Conservation (phyloP, 1,140 invertebrate species). For the Atta colombica region DNA sequence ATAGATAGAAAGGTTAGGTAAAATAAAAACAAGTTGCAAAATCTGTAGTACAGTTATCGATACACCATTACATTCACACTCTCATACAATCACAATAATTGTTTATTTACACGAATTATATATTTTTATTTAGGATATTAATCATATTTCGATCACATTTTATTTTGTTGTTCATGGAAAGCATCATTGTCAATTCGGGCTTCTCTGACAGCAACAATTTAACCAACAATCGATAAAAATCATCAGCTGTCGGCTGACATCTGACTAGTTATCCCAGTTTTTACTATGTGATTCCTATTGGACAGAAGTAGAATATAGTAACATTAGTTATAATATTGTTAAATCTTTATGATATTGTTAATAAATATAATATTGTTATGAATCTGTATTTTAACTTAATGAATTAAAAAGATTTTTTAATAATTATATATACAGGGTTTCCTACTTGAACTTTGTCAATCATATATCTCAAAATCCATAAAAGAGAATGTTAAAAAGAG, state of each 20-base stretch:
- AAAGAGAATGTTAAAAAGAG: too few relatives aligned
- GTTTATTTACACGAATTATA: not conserved
- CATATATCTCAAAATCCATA: too few relatives aligned
- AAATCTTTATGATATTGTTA: not conserved
- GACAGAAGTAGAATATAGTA: not conserved
- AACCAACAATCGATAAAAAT: conserved; percentile 27
- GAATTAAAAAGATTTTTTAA: not conserved
- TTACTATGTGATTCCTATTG: not conserved
- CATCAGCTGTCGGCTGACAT: conserved; percentile 5
- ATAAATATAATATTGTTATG: not conserved
- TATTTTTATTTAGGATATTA: conserved; percentile 16
- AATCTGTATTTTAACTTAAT: not conserved
- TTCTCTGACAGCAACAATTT: conserved; percentile 13
- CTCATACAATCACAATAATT: not conserved
- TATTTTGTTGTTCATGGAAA: conserved; percentile 27
- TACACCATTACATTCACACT: conserved; percentile 12
- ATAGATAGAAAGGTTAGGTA: conserved; percentile 13
- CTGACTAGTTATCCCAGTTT: not conserved
- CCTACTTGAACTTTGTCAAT: too few relatives aligned
- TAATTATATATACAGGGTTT: too few relatives aligned
- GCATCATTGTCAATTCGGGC: not conserved
- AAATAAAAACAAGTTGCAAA: not conserved
- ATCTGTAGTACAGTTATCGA: not conserved
- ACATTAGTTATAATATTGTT: not conserved
- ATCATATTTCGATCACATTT: conserved; percentile 4